These are phyloP conservation scores for Lophotis ruficrista DNA, from an alignment of 2,113 vertebrate species.

Conservation along the genomic window DNA sequence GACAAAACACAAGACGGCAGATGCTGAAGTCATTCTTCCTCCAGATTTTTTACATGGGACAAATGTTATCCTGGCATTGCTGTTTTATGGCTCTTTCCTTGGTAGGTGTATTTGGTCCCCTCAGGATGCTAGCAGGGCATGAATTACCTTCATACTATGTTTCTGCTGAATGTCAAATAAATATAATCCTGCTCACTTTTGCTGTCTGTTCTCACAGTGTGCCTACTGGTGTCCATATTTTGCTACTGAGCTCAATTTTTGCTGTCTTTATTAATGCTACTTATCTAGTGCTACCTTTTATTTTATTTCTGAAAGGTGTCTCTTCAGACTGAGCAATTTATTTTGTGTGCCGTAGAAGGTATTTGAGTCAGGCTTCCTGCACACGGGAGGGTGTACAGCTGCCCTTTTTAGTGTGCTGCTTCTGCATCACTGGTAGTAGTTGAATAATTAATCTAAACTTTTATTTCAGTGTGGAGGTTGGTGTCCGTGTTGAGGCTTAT, in stretches of 20 bases:
- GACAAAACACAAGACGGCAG: background rate
- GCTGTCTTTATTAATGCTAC: background rate
- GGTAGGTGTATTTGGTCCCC: background rate
- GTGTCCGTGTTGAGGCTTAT: constrained; percentile 81
- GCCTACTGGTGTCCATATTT: background rate
- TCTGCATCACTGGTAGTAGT: background rate
- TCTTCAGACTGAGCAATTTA: background rate
- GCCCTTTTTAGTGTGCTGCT: background rate
- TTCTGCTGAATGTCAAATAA: background rate
- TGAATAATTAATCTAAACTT: background rate
- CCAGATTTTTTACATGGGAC: background rate
- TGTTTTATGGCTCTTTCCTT: background rate
- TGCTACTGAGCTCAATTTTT: background rate
- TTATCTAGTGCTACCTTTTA: background rate
- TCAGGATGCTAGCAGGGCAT: background rate
- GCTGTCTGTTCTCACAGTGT: background rate
- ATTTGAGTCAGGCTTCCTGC: background rate
- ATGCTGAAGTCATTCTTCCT: background rate
- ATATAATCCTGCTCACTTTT: background rate
- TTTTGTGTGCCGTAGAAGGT: background rate
- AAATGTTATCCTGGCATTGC: background rate
- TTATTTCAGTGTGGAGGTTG: constrained; percentile 76
- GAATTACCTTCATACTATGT: background rate
- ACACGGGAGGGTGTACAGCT: background rate
- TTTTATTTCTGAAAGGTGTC: background rate